These are phyloP conservation scores for Orchestes rusci DNA, from an alignment of 2,888 invertebrate genomes.

Conservation along the genomic window DNA sequence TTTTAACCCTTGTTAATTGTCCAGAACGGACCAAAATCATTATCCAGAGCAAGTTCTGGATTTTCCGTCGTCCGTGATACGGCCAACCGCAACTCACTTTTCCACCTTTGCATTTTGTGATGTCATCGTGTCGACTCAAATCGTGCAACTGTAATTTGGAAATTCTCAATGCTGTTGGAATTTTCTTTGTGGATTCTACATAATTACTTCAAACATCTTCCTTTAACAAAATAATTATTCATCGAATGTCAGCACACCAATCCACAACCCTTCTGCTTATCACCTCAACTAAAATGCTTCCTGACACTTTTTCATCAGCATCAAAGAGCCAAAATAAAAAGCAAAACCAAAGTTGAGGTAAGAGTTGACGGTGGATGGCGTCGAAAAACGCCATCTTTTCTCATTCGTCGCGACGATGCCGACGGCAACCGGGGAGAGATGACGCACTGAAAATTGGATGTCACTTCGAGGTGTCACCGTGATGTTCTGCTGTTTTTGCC, in stretches of 20 bases:
- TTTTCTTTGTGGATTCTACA: too few relatives aligned
- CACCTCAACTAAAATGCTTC: too few relatives aligned
- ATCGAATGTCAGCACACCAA: too few relatives aligned
- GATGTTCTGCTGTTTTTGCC: constrained; percentile 41
- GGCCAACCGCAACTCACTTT: constrained; percentile 39
- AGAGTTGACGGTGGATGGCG: constrained; percentile 30
- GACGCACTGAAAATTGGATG: constrained; percentile 47
- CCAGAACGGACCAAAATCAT: constrained; percentile 44
- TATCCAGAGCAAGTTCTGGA: constrained; percentile 33
- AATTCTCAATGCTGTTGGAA: too few relatives aligned
- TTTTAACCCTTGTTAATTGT: constrained; percentile 46
- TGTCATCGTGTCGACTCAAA: too few relatives aligned
- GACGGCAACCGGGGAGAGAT: constrained; percentile 35
- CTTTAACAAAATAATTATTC: too few relatives aligned
- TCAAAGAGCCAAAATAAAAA: too few relatives aligned
- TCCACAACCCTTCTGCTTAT: too few relatives aligned
- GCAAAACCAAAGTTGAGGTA: constrained; percentile 27
- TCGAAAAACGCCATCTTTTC: constrained; percentile 35
- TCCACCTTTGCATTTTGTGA: constrained; percentile 17
- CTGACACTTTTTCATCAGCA: too few relatives aligned
- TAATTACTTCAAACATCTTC: too few relatives aligned
- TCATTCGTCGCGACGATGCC: constrained; percentile 22
- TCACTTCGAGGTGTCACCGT: constrained; percentile 47
- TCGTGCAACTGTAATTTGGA: too few relatives aligned
- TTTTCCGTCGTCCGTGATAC: constrained; percentile 34